Evolutionary conservation across 2,113 vertebrate genomes (phyloP).

Genomic region (Oncorhynchus clarkii): DNA sequence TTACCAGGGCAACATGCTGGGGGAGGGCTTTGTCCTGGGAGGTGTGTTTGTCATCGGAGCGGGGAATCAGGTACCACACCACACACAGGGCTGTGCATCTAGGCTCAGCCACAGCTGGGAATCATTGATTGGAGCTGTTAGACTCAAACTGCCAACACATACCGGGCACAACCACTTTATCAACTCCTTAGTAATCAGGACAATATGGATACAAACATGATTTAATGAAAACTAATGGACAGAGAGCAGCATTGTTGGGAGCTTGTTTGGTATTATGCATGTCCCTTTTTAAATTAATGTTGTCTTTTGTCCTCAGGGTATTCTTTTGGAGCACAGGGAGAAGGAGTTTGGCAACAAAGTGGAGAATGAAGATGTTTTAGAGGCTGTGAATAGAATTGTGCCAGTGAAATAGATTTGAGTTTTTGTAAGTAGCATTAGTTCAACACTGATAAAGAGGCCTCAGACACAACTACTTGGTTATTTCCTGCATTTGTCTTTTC

Average conservation of each 20-base stretch:
- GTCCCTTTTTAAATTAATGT: background rate
- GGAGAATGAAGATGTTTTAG: slow-evolving; percentile 77
- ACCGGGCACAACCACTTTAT: background rate
- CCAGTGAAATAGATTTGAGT: slow-evolving; percentile 57
- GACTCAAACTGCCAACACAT: no score
- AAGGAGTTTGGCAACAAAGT: slow-evolving; percentile 96
- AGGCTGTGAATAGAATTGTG: slow-evolving; percentile 84
- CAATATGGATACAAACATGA: no score
- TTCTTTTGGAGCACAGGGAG: slow-evolving; percentile 93
- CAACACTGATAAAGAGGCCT: no score
- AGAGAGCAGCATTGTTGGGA: background rate
- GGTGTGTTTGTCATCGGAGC: slow-evolving; percentile 94
- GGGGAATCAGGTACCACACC: slow-evolving; percentile 81
- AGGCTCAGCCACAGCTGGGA: no score
- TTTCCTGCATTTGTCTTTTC: no score
- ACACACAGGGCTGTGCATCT: no score
- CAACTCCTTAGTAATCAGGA: background rate
- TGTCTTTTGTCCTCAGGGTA: slow-evolving; percentile 73
- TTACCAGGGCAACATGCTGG: slow-evolving; percentile 88
- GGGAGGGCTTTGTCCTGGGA: slow-evolving; percentile 91
- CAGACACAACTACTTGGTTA: no score
- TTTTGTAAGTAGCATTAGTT: background rate
- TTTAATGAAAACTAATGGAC: no score
- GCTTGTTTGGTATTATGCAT: slow-evolving; percentile 1
- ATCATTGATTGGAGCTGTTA: no score